Evolutionary conservation across 1,140 invertebrate species (phyloP), one percentile per base, ranked within the genome.

Genomic region (Drosophila micromelanica): DNA sequence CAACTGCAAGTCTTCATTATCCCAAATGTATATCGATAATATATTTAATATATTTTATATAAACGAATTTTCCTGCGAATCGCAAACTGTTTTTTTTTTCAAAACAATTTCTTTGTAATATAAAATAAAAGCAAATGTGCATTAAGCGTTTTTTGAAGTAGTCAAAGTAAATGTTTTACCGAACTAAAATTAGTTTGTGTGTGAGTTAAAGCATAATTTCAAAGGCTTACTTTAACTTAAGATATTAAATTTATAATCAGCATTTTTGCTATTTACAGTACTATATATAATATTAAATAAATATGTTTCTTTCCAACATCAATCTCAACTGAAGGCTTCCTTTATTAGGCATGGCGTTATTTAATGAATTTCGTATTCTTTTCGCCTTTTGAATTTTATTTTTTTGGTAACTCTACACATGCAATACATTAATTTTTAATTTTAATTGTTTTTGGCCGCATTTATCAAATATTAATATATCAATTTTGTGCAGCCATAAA

Each of bases 1-100:
- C 62, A 45, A 5, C 78, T 54, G 23, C 73, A 84, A 7, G 43
- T 71, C 42, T 37, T 46, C 82, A 89, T 87, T 38, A 35, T 80
- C 23, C 20, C 5, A n/a, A 72, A 75, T 79, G 51, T 52, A 35
- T 11, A 35, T 5, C 5, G 15, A 12, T 17, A 9, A 9, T 30
- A 32, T 51, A 51, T 9, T 3, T 32, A 15, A 40, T 40, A 40
- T 2, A 13, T n/a, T 13, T 4, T 2, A 40, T 13, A n/a, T 13
- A 40, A 13, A 2, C 1, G n/a, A n/a, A 6, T 40, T 40, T 6
- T 13, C n/a, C 2, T 2, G 38, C n/a, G n/a, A n/a, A n/a, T 40
- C 23, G 2, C 46, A 23, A 12, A 8, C 5, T 48, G 23, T 27
- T n/a, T 27, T n/a, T 27, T n/a, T 27, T n/a, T 12, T 45, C 43